Conservation (phyloP, 2,797 vertebrate species). For the Ispidina lecontei region DNA sequence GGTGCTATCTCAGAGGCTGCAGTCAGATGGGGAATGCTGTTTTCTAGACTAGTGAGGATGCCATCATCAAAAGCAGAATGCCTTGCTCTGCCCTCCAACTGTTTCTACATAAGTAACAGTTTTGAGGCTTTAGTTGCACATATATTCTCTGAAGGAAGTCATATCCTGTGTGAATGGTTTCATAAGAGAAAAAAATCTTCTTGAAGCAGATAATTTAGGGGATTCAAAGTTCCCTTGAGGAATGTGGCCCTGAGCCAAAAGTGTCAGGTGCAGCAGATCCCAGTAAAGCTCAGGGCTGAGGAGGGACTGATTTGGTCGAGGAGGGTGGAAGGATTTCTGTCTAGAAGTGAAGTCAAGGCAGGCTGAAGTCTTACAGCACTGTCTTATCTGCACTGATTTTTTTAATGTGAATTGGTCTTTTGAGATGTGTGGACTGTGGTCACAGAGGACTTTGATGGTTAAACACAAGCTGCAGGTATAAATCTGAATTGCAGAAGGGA, state of each 20-base stretch:
- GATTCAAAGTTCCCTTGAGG: background rate
- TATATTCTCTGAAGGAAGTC: background rate
- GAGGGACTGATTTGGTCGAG: fast-evolving
- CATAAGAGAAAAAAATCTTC: background rate
- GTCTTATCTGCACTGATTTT: background rate
- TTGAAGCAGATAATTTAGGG: background rate
- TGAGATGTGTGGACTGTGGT: fast-evolving
- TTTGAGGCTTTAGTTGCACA: background rate
- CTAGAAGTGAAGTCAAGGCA: background rate
- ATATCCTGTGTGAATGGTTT: background rate
- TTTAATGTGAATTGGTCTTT: background rate
- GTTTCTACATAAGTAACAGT: background rate
- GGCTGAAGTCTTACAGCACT: background rate
- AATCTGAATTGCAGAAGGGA: background rate
- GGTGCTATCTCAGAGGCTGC: background rate
- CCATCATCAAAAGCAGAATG: background rate
- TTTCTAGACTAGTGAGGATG: background rate
- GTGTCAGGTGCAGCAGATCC: constrained; percentile 48
- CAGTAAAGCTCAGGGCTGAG: background rate
- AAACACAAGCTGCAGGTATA: background rate
- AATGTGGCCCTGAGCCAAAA: background rate
- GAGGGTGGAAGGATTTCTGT: background rate
- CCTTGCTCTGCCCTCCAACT: background rate
- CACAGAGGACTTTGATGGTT: background rate
- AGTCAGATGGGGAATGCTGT: background rate